Conservation (phyloP, 2,888 invertebrate genomes). For the Lysandra bellargus region DNA sequence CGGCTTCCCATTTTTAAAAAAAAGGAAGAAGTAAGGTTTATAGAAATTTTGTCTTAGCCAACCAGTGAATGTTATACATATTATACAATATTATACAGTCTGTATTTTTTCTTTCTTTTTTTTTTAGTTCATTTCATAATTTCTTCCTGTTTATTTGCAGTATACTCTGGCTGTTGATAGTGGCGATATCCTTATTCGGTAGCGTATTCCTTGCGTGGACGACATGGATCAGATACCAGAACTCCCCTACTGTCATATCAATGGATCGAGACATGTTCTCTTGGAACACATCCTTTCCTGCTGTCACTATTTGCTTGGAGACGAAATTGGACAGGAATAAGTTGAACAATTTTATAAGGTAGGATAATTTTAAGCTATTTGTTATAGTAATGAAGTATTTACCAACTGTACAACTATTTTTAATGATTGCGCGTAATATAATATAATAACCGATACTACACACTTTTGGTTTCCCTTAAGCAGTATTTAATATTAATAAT, state of each 20-base stretch:
- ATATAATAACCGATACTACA: too few species aligned
- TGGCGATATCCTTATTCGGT: slow-evolving; percentile 77
- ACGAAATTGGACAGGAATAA: slow-evolving; percentile 78
- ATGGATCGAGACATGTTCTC: slow-evolving; percentile 87
- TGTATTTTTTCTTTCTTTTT: too few species aligned
- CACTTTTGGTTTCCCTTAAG: too few species aligned
- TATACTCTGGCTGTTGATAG: slow-evolving; percentile 78
- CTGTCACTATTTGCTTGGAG: slow-evolving; percentile 84
- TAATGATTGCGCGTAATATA: too few species aligned
- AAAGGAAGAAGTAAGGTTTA: background rate
- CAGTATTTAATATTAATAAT: too few species aligned
- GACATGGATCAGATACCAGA: slow-evolving; percentile 84
- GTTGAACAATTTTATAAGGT: slow-evolving; percentile 78
- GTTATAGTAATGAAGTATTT: too few species aligned
- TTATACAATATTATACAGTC: too few species aligned
- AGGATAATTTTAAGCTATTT: too few species aligned
- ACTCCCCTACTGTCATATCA: slow-evolving; percentile 86
- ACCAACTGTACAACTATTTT: too few species aligned
- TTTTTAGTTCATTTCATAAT: background rate
- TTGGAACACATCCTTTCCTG: slow-evolving; percentile 87
- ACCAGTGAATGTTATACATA: too few species aligned
- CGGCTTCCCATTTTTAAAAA: background rate
- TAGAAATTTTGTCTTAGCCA: too few species aligned
- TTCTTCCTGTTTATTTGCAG: slow-evolving; percentile 50
- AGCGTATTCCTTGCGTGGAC: slow-evolving; percentile 79